Evolutionary conservation across 2,888 invertebrate species (phyloP).

Genomic region (Cephus nigrinus): DNA sequence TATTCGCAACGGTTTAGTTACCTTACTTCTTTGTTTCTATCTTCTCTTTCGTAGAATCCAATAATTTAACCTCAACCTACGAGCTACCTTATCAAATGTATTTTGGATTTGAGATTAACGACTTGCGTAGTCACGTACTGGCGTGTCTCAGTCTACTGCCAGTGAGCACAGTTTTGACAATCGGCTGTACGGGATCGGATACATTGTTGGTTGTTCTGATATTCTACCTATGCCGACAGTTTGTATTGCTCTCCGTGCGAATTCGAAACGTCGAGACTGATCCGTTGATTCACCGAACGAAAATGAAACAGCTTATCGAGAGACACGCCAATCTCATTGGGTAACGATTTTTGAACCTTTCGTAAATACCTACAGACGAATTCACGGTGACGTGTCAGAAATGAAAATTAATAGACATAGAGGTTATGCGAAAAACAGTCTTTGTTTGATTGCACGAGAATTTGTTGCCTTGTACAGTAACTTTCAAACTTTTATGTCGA

Average conservation of each 20-base stretch:
- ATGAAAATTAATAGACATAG: background rate
- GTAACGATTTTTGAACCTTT: constrained; percentile 18
- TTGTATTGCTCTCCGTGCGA: constrained; percentile 28
- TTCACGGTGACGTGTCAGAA: background rate
- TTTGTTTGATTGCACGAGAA: background rate
- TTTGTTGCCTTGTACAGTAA: background rate
- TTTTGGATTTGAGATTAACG: constrained; percentile 28
- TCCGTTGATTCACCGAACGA: constrained; percentile 14
- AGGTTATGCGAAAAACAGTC: background rate
- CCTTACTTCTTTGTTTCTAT: constrained; percentile 19
- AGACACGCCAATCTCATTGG: constrained; percentile 31
- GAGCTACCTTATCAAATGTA: constrained; percentile 28
- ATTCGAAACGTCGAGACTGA: constrained; percentile 16
- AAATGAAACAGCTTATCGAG: constrained; percentile 28
- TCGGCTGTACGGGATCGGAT: constrained; percentile 33
- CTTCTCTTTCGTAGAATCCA: constrained; percentile 5
- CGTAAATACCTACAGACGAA: background rate
- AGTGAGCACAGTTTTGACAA: constrained; percentile 24
- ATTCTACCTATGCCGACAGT: constrained; percentile 32
- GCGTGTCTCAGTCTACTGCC: constrained; percentile 33
- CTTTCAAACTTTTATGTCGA: background rate
- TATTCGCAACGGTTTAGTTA: background rate
- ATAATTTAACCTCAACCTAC: constrained; percentile 30
- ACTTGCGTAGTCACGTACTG: constrained; percentile 21
- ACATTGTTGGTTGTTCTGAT: constrained; percentile 32